Percentiles rank a stretch among this genome's conserved stretches.
Evolutionary conservation across 2,888 invertebrate species (phyloP).

Genomic region (Geotrupes spiniger): DNA sequence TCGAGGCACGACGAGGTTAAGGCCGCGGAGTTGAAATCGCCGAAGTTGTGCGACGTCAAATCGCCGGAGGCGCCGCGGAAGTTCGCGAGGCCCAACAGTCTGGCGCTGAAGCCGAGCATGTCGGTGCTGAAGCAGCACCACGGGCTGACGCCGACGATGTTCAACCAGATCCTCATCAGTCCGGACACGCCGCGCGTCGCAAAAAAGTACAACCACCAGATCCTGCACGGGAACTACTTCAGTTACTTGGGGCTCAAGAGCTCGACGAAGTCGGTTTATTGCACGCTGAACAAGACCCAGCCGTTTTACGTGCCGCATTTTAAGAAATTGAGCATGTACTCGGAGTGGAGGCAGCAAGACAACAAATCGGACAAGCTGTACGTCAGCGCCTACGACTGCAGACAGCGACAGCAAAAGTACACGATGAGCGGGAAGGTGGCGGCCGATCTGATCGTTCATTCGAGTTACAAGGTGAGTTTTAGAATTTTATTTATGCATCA

Average conservation of each 20-base stretch:
- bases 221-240: constrained; percentile 87
- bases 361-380: constrained; percentile 47
- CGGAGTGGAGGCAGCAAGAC: constrained; percentile 71
- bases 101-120: constrained; percentile 81
- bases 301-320: constrained; percentile 91
- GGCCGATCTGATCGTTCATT: constrained; percentile 46
- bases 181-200: constrained; percentile 89
- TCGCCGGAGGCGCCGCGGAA: constrained; percentile 56
- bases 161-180: constrained; percentile 80
- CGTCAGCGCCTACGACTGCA: constrained; percentile 66
- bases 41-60: constrained; percentile 23
- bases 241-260: constrained; percentile 88
- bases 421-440: constrained; percentile 58
- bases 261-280: constrained; percentile 87
- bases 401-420: constrained; percentile 65
- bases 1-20: constrained; percentile 16
- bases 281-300: constrained; percentile 89
- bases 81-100: constrained; percentile 77
- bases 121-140: constrained; percentile 79
- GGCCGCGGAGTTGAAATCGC: constrained; percentile 20
- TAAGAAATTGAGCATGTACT: constrained; percentile 93
- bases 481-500: too few species aligned
- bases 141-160: constrained; percentile 77
- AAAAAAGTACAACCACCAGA: constrained; percentile 85
- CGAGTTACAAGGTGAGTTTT: constrained; percentile 48